phyloP scores from a whole-genome alignment of 2,113 vertebrate species.

The Amia ocellicauda region DNA sequence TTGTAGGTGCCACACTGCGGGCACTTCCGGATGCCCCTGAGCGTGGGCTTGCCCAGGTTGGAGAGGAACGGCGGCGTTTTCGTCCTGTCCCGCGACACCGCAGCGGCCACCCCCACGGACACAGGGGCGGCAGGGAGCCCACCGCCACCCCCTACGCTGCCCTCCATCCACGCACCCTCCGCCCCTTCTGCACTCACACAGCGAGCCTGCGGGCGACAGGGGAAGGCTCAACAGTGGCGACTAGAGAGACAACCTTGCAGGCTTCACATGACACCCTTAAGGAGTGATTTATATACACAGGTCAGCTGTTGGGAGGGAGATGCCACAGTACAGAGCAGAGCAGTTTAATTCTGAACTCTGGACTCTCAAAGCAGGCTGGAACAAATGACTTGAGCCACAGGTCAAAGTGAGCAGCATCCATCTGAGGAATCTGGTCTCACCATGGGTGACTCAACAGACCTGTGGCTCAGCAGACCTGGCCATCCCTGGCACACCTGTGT shows the following conservation, averaged over 20 bases:
- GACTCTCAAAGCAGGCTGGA: too few species aligned
- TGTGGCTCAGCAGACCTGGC: too few species aligned
- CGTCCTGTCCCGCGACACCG: conserved; percentile 44
- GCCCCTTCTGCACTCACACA: neutral
- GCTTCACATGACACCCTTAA: too few species aligned
- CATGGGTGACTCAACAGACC: too few species aligned
- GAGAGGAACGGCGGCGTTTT: conserved; percentile 81
- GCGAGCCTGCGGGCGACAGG: neutral
- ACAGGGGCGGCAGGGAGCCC: conserved; percentile 16
- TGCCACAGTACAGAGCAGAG: too few species aligned
- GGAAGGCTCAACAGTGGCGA: neutral
- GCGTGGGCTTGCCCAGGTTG: conserved; percentile 83
- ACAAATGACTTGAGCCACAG: too few species aligned
- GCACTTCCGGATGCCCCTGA: conserved; percentile 84
- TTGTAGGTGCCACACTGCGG: conserved; percentile 89
- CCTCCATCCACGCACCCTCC: conserved; percentile 36
- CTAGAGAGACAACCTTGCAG: neutral
- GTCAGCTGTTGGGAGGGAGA: too few species aligned
- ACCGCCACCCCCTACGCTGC: conserved; percentile 19
- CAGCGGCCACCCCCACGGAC: conserved; percentile 15
- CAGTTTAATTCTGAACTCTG: too few species aligned
- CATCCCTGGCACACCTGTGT: too few species aligned
- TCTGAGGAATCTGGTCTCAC: too few species aligned
- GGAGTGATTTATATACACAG: too few species aligned
- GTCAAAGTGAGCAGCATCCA: too few species aligned